A percentile compares a stretch with the other conserved stretches of the same genome.
phyloP scores from a whole-genome alignment of 2,113 vertebrate species.

The Ancistrus triradiatus region DNA sequence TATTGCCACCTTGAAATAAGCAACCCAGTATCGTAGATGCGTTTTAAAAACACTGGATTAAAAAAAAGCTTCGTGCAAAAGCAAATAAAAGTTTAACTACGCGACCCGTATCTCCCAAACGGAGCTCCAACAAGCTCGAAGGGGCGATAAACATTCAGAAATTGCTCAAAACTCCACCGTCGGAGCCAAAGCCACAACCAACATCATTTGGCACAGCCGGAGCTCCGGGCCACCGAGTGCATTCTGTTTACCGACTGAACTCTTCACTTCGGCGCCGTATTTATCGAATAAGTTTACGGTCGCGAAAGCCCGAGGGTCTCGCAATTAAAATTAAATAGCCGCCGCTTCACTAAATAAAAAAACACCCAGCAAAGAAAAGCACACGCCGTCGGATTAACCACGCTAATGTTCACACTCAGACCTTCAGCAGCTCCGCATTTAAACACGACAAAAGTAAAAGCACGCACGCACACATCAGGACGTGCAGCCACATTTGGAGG shows the following conservation, averaged over 20 bases:
- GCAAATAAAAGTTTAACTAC: conserved; percentile 25
- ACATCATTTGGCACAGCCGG: conserved; percentile 41
- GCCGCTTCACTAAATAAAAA: conserved; percentile 46
- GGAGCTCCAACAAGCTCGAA: too few relatives aligned
- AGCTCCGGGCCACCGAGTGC: conserved; percentile 41
- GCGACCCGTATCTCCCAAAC: conserved; percentile 8
- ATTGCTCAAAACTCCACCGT: conserved; percentile 49
- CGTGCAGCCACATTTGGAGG: conserved; percentile 59
- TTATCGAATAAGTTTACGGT: conserved; percentile 38
- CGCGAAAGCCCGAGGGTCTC: conserved; percentile 25
- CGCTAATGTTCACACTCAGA: conserved; percentile 27
- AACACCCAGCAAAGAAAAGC: conserved; percentile 31
- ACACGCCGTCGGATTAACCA: conserved; percentile 35
- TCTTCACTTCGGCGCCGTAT: conserved; percentile 25
- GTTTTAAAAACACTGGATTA: too few relatives aligned
- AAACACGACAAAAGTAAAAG: conserved; percentile 12
- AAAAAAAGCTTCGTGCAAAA: too few relatives aligned
- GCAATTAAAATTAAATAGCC: conserved; percentile 56
- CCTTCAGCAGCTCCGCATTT: conserved; percentile 37
- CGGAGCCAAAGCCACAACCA: conserved; percentile 43
- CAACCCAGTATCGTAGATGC: too few relatives aligned
- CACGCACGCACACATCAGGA: conserved; percentile 51
- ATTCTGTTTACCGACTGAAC: conserved; percentile 37
- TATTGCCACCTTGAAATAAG: too few relatives aligned
- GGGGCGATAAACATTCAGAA: conserved; percentile 49